Evolutionary conservation across 35 echinoderm and acorn worm genomes (phyloP), one percentile per base, ranked within the genome.

Genomic region (Lytechinus pictus): DNA sequence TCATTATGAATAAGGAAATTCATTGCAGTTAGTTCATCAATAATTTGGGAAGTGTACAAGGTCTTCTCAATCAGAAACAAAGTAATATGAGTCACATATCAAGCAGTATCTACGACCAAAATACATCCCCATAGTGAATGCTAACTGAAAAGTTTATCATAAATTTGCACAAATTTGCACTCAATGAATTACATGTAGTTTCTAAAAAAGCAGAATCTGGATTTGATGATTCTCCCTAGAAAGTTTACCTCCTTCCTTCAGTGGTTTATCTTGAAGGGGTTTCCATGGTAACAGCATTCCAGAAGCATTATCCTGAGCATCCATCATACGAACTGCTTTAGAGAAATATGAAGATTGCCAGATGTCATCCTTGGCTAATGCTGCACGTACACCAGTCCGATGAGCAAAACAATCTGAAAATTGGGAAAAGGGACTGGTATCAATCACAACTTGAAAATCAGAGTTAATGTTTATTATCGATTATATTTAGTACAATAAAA

Each of bases 321-420:
- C 88, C 8, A 95, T 21, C 87, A 91, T 91, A 3, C 55, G 94
- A 10, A 91, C 5, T 8, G 93, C 93, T 28, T 66, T 54, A 8
- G 54, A 89, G 44, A 96, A 92, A 28, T 95, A 96, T 1, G 53
- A 54, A 16, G 53, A 13, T 12, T 95, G 86, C 96, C 96, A 96
- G 16, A 19, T 10, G 21, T 61, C 33, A 33, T 96, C 94, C 24
- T 28, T 33, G 24, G 94, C 96, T 21, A 96, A 44, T 4, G 94
- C 94, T 87, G 94, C 94, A 66, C 96, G 86, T 9, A 96, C 96
- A 27, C 86, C 94, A 4, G 94, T 96, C 14, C 96, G 86, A 21
- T 94, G 94, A 71, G 94, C 96, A 92, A 96, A 96, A 89, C 58
- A 89, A 66, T 96, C 96, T 96, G 94, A 10, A 27, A 54, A 79